Percentiles rank a stretch among this genome's conserved stretches.
phyloP scores from a whole-genome alignment of 2,888 invertebrate species.

The Eupithecia pulchellata region DNA sequence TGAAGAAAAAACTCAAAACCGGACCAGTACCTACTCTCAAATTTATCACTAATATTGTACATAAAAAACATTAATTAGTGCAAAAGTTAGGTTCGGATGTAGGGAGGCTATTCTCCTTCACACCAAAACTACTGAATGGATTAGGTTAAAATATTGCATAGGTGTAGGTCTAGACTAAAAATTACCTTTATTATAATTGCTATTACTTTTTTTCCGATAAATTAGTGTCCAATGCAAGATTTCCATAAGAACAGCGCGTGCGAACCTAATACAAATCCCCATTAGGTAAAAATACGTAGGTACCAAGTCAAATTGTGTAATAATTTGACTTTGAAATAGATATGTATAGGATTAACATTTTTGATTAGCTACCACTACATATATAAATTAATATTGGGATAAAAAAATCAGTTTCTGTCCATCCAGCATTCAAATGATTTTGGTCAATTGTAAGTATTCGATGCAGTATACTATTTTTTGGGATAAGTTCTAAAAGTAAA shows the following conservation, averaged over 20 bases:
- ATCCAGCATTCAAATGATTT: background rate
- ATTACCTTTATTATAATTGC: too few species aligned
- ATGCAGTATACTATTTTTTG: background rate
- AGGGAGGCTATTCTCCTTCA: too few species aligned
- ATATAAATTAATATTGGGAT: background rate
- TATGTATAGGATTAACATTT: background rate
- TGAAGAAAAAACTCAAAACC: too few species aligned
- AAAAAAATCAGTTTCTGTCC: background rate
- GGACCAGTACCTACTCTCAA: too few species aligned
- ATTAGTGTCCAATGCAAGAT: background rate
- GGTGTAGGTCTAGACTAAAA: too few species aligned
- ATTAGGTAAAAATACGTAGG: background rate
- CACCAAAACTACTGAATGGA: too few species aligned
- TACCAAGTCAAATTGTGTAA: background rate
- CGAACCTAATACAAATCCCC: constrained; percentile 1
- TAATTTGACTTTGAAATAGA: too few species aligned
- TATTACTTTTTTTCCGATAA: background rate
- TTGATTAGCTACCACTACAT: background rate
- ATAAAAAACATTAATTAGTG: too few species aligned
- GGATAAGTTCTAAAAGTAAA: background rate
- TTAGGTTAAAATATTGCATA: too few species aligned
- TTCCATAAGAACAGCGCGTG: background rate
- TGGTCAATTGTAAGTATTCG: background rate
- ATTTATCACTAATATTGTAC: too few species aligned
- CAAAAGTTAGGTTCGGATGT: too few species aligned